A percentile compares a stretch with the other conserved stretches of the same genome.
phyloP scores from a whole-genome alignment of 2,888 invertebrate genomes.

The Listrodromus nycthemerus region DNA sequence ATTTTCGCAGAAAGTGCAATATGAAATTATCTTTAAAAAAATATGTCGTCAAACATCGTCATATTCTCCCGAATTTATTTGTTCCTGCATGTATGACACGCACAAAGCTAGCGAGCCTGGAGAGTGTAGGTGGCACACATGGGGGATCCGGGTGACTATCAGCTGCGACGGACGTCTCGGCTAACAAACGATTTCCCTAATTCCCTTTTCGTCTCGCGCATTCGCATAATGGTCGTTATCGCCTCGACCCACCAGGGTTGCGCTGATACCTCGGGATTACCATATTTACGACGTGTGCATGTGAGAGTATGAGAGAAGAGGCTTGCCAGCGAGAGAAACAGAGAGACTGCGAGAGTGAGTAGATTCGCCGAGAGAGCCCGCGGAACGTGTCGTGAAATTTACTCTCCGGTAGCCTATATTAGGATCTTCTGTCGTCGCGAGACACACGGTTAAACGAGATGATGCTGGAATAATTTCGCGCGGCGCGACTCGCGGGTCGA shows the following conservation, averaged over 20 bases:
- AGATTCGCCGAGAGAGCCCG: constrained; percentile 40
- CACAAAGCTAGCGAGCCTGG: constrained; percentile 6
- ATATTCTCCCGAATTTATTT: constrained; percentile 5
- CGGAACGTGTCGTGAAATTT: constrained; percentile 52
- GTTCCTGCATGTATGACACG: constrained; percentile 27
- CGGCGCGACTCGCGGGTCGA: constrained; percentile 21
- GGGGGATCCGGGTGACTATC: constrained; percentile 72
- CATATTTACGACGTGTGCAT: constrained; percentile 80
- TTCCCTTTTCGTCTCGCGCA: constrained; percentile 81
- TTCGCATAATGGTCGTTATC: constrained; percentile 82
- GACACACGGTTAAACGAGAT: constrained; percentile 9
- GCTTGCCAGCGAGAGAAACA: constrained; percentile 8
- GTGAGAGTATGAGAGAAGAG: constrained; percentile 38
- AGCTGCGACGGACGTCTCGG: constrained; percentile 83
- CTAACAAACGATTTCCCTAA: constrained; percentile 84
- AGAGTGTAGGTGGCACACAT: background rate
- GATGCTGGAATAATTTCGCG: constrained; percentile 45
- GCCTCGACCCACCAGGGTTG: constrained; percentile 78
- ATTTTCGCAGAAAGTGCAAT: background rate
- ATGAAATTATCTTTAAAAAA: background rate
- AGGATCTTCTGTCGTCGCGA: constrained; percentile 29
- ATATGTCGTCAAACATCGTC: background rate
- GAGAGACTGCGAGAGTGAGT: constrained; percentile 28
- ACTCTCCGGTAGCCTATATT: constrained; percentile 28
- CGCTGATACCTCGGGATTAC: constrained; percentile 80